Evolutionary conservation across 2,797 vertebrate species (phyloP).

Genomic region (Prionace glauca): DNA sequence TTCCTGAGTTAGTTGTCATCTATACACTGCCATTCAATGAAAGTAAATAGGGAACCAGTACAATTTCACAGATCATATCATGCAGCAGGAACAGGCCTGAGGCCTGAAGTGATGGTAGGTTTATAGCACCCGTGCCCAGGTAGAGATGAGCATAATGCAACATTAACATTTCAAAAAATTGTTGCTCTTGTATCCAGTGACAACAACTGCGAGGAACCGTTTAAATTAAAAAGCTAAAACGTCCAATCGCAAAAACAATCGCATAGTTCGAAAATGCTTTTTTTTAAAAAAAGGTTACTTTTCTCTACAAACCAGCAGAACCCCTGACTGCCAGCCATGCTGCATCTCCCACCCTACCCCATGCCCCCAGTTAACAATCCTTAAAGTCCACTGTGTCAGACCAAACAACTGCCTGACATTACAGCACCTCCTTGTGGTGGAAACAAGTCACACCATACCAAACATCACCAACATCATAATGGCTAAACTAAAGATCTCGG

Average conservation of each 20-base stretch:
- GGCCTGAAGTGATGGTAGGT: not conserved
- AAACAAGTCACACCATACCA: not conserved
- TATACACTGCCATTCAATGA: not conserved
- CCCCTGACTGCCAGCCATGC: not conserved
- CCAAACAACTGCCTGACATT: not conserved
- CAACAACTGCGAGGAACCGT: not conserved
- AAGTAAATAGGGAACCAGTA: not conserved
- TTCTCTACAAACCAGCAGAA: not conserved
- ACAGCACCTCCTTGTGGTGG: not conserved
- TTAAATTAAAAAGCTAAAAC: not conserved
- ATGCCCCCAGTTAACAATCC: not conserved
- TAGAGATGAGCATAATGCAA: not conserved
- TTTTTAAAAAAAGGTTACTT: not conserved
- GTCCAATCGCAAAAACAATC: not conserved
- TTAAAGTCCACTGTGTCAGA: not conserved
- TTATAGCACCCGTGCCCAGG: not conserved
- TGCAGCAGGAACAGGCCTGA: not conserved
- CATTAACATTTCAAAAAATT: too few relatives aligned
- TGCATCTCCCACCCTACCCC: not conserved
- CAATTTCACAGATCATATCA: not conserved
- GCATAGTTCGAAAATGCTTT: not conserved
- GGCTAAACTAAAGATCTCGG: not conserved
- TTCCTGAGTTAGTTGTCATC: not conserved
- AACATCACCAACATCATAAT: not conserved
- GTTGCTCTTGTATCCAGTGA: not conserved